A percentile compares a stretch with the other conserved stretches of the same genome.
phyloP scores from a whole-genome alignment of 2,888 invertebrate species.

The Acrocera orbiculus region DNA sequence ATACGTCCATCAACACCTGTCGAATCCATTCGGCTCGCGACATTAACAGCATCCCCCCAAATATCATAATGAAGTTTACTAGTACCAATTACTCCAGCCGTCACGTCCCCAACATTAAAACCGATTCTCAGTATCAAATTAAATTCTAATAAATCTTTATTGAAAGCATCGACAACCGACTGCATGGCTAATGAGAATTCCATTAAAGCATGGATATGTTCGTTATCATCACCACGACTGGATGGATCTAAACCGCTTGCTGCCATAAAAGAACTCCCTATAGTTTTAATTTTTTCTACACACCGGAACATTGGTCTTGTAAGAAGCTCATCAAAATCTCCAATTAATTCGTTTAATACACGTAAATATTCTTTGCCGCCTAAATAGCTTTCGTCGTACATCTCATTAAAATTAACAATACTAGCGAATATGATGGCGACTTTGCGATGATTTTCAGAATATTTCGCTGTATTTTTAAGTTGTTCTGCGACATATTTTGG shows the following conservation, averaged over 20 bases:
- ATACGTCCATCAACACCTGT: slow-evolving; percentile 78
- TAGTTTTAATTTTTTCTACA: slow-evolving; percentile 96
- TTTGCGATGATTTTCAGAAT: slow-evolving; percentile 84
- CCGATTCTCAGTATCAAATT: slow-evolving; percentile 74
- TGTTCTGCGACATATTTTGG: slow-evolving; percentile 90
- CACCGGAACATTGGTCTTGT: slow-evolving; percentile 63
- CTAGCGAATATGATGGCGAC: slow-evolving; percentile 91
- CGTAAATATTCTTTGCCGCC: slow-evolving; percentile 89
- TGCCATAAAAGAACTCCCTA: slow-evolving; percentile 94
- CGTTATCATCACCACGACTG: slow-evolving; percentile 46
- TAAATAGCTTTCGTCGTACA: slow-evolving; percentile 93
- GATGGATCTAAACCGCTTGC: slow-evolving; percentile 85
- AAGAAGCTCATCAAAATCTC: slow-evolving; percentile 87
- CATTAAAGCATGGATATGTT: slow-evolving; percentile 69
- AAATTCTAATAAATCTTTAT: slow-evolving; percentile 77
- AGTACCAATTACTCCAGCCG: slow-evolving; percentile 91
- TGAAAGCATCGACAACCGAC: slow-evolving; percentile 69
- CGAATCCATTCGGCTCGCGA: slow-evolving; percentile 93
- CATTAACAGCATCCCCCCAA: slow-evolving; percentile 97
- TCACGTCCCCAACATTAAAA: slow-evolving; percentile 87
- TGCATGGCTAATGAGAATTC: slow-evolving; percentile 90
- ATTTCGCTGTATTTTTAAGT: slow-evolving; percentile 79
- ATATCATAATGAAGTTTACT: slow-evolving; percentile 93
- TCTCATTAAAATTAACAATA: slow-evolving; percentile 92
- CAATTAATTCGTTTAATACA: slow-evolving; percentile 88